Conservation (phyloP, 2,888 invertebrate species). For the Drosophila dives region DNA sequence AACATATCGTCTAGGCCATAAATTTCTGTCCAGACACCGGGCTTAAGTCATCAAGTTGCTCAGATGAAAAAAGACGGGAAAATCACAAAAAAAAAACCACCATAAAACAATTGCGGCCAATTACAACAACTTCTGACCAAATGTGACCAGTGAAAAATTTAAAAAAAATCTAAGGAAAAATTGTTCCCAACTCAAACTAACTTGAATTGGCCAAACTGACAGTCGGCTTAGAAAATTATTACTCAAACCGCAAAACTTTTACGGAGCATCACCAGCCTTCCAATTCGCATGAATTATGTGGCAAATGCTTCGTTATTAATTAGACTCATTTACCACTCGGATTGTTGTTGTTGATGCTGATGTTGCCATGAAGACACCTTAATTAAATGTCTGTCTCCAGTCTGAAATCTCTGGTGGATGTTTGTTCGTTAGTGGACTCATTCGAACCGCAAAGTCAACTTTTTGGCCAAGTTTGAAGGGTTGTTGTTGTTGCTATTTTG, state of each 20-base stretch:
- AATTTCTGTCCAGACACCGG: conserved; percentile 64
- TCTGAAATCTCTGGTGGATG: conserved; percentile 60
- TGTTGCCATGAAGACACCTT: conserved; percentile 83
- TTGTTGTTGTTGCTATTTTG: conserved; percentile 51
- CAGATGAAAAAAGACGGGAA: conserved; percentile 3
- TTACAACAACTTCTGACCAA: conserved; percentile 47
- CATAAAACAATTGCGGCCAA: conserved; percentile 12
- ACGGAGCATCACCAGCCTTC: conserved; percentile 32
- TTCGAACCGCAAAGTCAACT: conserved; percentile 67
- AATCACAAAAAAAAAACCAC: conserved; percentile 22
- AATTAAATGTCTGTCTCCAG: conserved; percentile 82
- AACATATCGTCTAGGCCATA: conserved; percentile 70
- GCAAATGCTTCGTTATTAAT: conserved; percentile 85
- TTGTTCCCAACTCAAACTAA: conserved; percentile 19
- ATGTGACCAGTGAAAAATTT: conserved; percentile 49
- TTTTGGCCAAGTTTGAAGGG: conserved; percentile 60
- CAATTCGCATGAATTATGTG: conserved; percentile 76
- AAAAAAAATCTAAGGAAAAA: conserved; percentile 13
- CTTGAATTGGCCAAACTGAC: conserved; percentile 40
- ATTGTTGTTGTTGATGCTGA: conserved; percentile 39
- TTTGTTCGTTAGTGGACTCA: conserved; percentile 20
- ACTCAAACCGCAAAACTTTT: conserved; percentile 45
- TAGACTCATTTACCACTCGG: conserved; percentile 83
- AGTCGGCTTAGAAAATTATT: conserved; percentile 53
- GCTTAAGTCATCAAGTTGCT: conserved; percentile 70